Evolutionary conservation across 2,888 invertebrate genomes (phyloP).

Genomic region (Sphaerophoria rueppellii): DNA sequence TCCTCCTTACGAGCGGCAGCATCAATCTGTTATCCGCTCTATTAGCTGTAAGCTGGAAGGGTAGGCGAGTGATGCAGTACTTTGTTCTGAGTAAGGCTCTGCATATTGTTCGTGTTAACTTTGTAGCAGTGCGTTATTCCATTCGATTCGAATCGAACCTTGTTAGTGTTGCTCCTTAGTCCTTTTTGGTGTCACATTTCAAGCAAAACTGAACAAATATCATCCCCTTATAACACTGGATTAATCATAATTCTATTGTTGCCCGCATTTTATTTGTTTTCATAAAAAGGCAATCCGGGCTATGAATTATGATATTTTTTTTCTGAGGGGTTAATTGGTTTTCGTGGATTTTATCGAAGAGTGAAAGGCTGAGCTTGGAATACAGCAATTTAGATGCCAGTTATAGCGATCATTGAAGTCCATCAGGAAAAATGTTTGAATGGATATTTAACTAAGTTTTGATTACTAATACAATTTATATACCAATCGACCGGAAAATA

Average conservation of each 20-base stretch:
- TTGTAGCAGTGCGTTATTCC: slow-evolving; percentile 39
- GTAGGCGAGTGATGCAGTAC: slow-evolving; percentile 66
- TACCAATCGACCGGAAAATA: too few relatives aligned
- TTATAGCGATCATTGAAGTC: background rate
- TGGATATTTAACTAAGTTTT: too few relatives aligned
- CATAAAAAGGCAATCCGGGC: slow-evolving; percentile 47
- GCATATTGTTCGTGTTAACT: slow-evolving; percentile 70
- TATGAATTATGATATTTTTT: slow-evolving; percentile 69
- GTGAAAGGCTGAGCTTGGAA: background rate
- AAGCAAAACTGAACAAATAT: slow-evolving; percentile 62
- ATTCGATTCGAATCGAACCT: slow-evolving; percentile 49
- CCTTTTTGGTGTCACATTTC: slow-evolving; percentile 55
- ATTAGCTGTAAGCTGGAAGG: slow-evolving; percentile 69
- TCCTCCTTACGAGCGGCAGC: slow-evolving; percentile 52
- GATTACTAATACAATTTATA: too few relatives aligned
- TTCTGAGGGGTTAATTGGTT: slow-evolving; percentile 59
- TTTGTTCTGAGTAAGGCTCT: slow-evolving; percentile 34
- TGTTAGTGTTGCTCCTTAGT: background rate
- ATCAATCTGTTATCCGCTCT: slow-evolving; percentile 73
- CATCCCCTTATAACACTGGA: slow-evolving; percentile 76
- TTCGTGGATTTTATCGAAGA: slow-evolving; percentile 1
- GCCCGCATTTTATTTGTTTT: slow-evolving; percentile 75
- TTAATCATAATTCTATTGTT: slow-evolving; percentile 77
- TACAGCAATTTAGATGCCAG: background rate
- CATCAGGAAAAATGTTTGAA: too few relatives aligned